A percentile compares a stretch with the other conserved stretches of the same genome.
phyloP scores from a whole-genome alignment of 2,113 vertebrate species.

The Patagioenas fasciata region DNA sequence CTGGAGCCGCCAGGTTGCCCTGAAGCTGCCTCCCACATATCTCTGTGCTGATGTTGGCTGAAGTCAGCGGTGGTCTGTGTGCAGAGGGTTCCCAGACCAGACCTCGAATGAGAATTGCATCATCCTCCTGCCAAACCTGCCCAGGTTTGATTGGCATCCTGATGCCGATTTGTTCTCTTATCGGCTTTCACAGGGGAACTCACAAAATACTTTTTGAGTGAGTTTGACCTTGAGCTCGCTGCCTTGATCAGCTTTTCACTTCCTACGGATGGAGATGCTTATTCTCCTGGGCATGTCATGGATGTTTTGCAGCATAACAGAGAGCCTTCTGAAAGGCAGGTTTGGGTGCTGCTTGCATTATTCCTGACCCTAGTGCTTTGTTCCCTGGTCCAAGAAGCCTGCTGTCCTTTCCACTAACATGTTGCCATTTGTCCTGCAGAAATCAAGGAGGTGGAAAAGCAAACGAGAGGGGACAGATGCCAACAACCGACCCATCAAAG shows the following conservation, averaged over 20 bases:
- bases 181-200: conserved; percentile 32
- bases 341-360: conserved; percentile 59
- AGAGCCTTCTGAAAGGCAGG: conserved; percentile 66
- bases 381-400: conserved; percentile 8
- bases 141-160: conserved; percentile 7
- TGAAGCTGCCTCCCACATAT: neutral
- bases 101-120: neutral
- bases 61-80: neutral
- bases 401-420: neutral
- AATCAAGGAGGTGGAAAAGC: conserved; percentile 94
- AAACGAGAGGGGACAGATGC: conserved; percentile 89
- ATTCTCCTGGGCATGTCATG: conserved; percentile 67
- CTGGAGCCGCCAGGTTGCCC: neutral
- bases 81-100: neutral
- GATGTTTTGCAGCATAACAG: conserved; percentile 45
- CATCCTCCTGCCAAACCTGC: neutral
- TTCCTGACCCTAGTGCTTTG: conserved; percentile 52
- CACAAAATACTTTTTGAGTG: conserved; percentile 38
- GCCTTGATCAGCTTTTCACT: conserved; percentile 68
- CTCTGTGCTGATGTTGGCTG: neutral
- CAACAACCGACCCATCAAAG: conserved; percentile 88
- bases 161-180: neutral
- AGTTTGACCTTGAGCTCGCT: conserved; percentile 64
- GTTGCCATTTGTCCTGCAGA: conserved; percentile 73
- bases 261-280: conserved; percentile 72